A percentile compares a stretch with the other conserved stretches of the same genome.
Evolutionary conservation across 2,888 invertebrate species (phyloP).

Genomic region (Tethea ocularis): DNA sequence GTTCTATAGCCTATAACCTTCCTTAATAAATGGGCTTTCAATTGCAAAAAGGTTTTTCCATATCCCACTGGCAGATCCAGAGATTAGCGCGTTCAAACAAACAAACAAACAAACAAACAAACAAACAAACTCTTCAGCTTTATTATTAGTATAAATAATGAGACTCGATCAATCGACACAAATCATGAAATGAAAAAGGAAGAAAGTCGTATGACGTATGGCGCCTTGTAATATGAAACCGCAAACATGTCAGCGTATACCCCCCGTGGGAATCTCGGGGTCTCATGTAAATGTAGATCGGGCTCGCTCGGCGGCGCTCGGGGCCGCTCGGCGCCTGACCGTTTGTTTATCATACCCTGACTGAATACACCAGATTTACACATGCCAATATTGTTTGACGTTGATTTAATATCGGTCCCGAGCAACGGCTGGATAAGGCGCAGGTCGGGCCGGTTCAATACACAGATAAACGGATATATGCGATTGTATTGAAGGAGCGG

Average conservation of each 20-base stretch:
- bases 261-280: neutral
- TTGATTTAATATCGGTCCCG: conserved; percentile 30
- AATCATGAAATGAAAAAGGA: too few relatives aligned
- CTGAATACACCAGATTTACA: conserved; percentile 23
- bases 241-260: neutral
- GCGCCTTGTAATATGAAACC: neutral
- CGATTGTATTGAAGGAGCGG: neutral
- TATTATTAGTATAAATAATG: too few relatives aligned
- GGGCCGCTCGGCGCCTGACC: conserved; percentile 9
- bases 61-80: too few relatives aligned
- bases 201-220: too few relatives aligned
- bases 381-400: conserved; percentile 30
- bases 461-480: conserved; percentile 6
- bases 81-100: too few relatives aligned
- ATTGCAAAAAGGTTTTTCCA: too few relatives aligned
- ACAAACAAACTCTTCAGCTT: too few relatives aligned
- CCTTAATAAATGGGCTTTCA: too few relatives aligned
- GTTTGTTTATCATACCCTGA: conserved; percentile 24
- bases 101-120: too few relatives aligned
- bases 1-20: too few relatives aligned
- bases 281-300: conserved; percentile 17
- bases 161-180: too few relatives aligned
- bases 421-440: conserved; percentile 7
- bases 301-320: neutral
- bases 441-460: conserved; percentile 10